Evolutionary conservation across 2,797 vertebrate species (phyloP), one percentile per base, ranked within the genome.

Genomic region (Cirrhinus molitorella): DNA sequence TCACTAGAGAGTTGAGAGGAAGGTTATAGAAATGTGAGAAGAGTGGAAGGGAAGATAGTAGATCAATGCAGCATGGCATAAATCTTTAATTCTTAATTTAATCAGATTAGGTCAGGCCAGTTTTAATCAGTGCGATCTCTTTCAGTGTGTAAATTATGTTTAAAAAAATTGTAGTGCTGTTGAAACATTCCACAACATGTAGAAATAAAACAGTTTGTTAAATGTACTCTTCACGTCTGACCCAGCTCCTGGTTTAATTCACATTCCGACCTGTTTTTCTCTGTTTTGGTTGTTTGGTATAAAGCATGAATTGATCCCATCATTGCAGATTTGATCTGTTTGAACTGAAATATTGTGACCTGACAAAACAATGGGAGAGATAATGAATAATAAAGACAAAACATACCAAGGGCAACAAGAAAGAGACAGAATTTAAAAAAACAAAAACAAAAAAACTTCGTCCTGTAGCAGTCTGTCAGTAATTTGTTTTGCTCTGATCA

Each of bases 1-100:
- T 80, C 51, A n/a, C 66, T 59, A 23, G 47, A 43, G 59, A 34
- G 23, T 57, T 76, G 49, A 75, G 47, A 51, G 28, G 45, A 66
- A 55, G 57, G n/a, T 74, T 53, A 82, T 21, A 66, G 16, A 43
- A 6, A 28, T 16, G 11, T 23, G 49, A 75, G 19, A 31, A 19
- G 6, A 28, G 59, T 28, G 10, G n/a, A 73, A 11, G 2, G n/a
- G 47, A 47, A 49, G 45, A 40, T 47, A 28, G 47, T 19, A 63
- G 14, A 34, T 31, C 80, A 73, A 65, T 73, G 31, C 55, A 19
- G 9, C 25, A n/a, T 66, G 19, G 23, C 47, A 23, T 67, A 12
- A 10, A 63, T 72, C 31, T 34, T 23, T 81, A 1, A 17, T 51
- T 67, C 49, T 65, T 79, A 5, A 28, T 49, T 31, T 49, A 5